Base-by-base conservation (phyloP, 2,113 vertebrate genomes). In the Lycocorax pyrrhopterus region DNA sequence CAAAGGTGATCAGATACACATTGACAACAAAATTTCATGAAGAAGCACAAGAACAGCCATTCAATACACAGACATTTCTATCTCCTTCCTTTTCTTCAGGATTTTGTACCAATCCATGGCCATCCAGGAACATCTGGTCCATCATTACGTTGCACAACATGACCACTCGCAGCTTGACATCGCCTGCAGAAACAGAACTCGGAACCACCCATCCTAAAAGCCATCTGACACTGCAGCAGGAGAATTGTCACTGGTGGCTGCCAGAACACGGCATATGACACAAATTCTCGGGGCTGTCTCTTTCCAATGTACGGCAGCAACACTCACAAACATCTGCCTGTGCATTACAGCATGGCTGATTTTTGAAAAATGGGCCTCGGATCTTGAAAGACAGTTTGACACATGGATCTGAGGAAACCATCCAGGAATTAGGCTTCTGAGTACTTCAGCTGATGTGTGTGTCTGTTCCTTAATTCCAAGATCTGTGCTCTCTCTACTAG, bases 61-160 rank as follows among this genome's bases (percentile, higher is more conserved):
- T 77, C 39, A 37, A 21, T 12, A 20, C 30, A 39, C 13, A 41
- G 25, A 11, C 3, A 7, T 66, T 88, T 67, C 60, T 21, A 6
- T 60, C 29, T 74, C 13, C 25, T 80, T 52, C n/a, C 6, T 79
- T 87, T 87, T 51, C 62, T 21, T 51, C 12, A 16, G 43, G 37
- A 67, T 80, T 85, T 67, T 19, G 10, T 29, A 55, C 55, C 60
- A 55, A 43, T 21, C 74, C 5, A 0, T 32, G 71, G 41, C 46
- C 63, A 51, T 69, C 49, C 67, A 79, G 74, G 84, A 93, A 79
- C 84, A 91, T 84, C 78, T 93, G 84, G 67, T 64, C 89, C 88
- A 59, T 37, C 71, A 47, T 68, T 58, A 23, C 46, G 8, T 87
- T 83, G 51, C 82, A 77, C 66, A 86, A 92, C 79, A 53, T 2